Evolutionary conservation across 92 coral and sea anemone species (phyloP).

Genomic region (Desmophyllum pertusum): DNA sequence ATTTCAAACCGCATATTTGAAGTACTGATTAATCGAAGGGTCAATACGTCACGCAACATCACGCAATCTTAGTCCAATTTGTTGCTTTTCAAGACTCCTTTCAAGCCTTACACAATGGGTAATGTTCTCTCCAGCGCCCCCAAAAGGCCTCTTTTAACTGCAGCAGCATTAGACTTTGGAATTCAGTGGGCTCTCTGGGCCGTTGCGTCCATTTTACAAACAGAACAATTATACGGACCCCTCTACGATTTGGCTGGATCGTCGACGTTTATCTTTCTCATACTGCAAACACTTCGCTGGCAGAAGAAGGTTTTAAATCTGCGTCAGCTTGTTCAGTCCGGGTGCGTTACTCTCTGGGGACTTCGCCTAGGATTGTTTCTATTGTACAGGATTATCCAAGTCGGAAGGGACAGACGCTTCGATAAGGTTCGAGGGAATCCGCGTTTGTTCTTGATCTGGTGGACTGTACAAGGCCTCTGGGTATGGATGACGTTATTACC

Average conservation of each 20-base stretch:
- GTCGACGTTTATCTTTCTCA: conserved; percentile 80
- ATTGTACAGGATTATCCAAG: conserved; percentile 79
- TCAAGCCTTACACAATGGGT: not conserved
- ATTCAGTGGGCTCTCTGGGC: conserved; percentile 91
- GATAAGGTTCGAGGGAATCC: conserved; percentile 88
- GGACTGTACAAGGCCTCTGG: conserved; percentile 96
- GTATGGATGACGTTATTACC: conserved; percentile 82
- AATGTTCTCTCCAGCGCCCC: conserved; percentile 20
- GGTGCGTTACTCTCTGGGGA: conserved; percentile 93
- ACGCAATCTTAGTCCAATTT: conserved; percentile 5
- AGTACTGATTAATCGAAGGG: not conserved
- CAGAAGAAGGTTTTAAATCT: conserved; percentile 57
- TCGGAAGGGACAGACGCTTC: conserved; percentile 86
- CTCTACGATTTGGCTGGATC: conserved; percentile 86
- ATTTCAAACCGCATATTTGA: not conserved
- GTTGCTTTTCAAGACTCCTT: no score
- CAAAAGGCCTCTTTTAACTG: conserved; percentile 22
- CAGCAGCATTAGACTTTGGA: conserved; percentile 85
- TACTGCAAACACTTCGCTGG: conserved; percentile 77
- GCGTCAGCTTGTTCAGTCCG: conserved; percentile 86
- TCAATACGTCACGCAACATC: no score
- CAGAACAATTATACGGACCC: no score
- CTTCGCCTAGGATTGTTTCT: conserved; percentile 84
- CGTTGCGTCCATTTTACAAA: conserved; percentile 72
- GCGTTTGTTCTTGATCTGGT: conserved; percentile 63